Conservation (phyloP, 1,140 invertebrate species). For the Samia ricini region DNA sequence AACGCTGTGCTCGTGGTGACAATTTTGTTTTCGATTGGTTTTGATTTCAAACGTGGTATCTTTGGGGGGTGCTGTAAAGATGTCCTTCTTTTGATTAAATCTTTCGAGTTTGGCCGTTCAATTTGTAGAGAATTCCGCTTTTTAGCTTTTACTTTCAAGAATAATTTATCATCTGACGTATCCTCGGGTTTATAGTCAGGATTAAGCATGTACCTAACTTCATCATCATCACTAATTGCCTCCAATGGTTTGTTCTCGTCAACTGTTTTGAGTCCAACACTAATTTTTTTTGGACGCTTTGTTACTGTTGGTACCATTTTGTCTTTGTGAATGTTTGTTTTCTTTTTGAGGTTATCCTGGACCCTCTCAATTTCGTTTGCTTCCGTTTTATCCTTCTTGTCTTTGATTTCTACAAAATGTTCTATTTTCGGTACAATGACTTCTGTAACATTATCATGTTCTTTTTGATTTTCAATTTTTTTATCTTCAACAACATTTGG, state of each 20-base stretch:
- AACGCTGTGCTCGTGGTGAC: background rate
- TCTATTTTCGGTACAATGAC: background rate
- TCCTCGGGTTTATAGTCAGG: conserved; percentile 52
- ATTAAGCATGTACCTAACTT: conserved; percentile 67
- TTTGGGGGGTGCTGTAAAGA: conserved; percentile 62
- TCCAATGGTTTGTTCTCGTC: conserved; percentile 23
- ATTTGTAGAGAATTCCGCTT: conserved; percentile 64
- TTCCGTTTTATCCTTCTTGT: background rate
- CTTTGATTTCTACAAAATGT: background rate
- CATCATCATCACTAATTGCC: conserved; percentile 64
- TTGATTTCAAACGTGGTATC: conserved; percentile 53
- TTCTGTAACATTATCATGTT: background rate
- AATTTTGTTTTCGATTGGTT: conserved; percentile 29
- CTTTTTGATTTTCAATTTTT: conserved; percentile 10
- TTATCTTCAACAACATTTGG: conserved; percentile 18
- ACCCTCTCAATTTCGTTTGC: conserved; percentile 1
- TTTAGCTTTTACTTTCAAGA: conserved; percentile 62
- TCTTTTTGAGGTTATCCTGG: conserved; percentile 38
- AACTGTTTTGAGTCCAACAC: conserved; percentile 21
- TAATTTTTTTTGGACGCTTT: conserved; percentile 43
- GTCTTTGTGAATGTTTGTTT: conserved; percentile 38
- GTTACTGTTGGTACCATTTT: conserved; percentile 41
- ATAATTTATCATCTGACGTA: conserved; percentile 41
- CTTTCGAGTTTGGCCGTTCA: conserved; percentile 60
- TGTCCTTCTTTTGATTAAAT: conserved; percentile 57